Evolutionary conservation across 2,888 invertebrate genomes (phyloP), one percentile per base, ranked within the genome.

Genomic region (Xanthorhoe spadicearia): DNA sequence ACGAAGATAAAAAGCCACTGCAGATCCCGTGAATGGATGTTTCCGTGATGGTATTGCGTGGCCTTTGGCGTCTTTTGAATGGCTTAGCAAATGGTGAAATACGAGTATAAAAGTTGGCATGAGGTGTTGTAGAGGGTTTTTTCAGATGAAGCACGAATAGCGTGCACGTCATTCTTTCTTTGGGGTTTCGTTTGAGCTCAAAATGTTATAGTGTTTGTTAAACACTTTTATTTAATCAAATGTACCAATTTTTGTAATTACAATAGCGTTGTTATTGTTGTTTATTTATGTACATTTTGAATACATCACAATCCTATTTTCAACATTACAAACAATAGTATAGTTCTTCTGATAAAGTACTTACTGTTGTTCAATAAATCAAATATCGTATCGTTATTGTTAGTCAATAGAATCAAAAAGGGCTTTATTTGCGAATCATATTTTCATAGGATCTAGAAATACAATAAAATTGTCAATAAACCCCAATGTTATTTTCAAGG

Each of bases 1-100:
- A 71, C 69, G 65, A 73, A 80, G 82, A 82, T 82, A 82, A 82
- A 83, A 83, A 74, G 71, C 76, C 67, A 62, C 53, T 53, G 55
- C 58, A 60, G 69, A 64, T 69, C 52, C 66, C 50, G 61, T 61
- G 67, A 63, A 60, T 67, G 55, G 56, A 57, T 67, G 60, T 48
- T 67, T 61, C 58, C 61, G 32, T 60, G 65, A 66, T 61, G 62
- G 63, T 68, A 64, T 64, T 58, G 56, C 62, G 59, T 56, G 55
- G 52, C 68, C 64, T 70, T 62, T 69, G 50, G 50, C 55, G 60
- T 60, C 68, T 72, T 70, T 72, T 48, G 64, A 70, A 69, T 66
- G 58, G 64, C 61, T 64, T 51, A 68, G 61, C 58, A 58, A 66
- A 61, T 52, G 65, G 66, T 55, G 35, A 57, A 64, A 64, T 57